Evolutionary conservation across 2,113 vertebrate species (phyloP).

Genomic region (Mus spicilegus): DNA sequence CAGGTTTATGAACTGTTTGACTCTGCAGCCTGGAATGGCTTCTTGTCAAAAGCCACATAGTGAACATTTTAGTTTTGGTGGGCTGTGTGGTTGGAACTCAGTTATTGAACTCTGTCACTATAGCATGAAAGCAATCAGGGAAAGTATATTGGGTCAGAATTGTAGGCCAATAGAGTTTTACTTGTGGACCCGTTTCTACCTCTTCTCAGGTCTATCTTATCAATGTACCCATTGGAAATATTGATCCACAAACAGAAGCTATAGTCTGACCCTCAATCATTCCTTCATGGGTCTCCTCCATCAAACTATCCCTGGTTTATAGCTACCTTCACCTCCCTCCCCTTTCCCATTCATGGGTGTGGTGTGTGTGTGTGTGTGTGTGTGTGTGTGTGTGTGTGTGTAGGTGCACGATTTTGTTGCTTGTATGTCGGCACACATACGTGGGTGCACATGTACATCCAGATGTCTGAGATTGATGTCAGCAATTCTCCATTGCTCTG

Average conservation of each 20-base stretch:
- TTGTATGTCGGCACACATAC: not conserved
- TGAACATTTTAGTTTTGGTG: not conserved
- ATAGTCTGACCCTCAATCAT: not conserved
- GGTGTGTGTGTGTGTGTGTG: too few species aligned
- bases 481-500: not conserved
- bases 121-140: rapidly evolving
- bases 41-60: not conserved
- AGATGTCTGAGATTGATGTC: not conserved
- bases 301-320: not conserved
- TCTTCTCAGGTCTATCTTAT: not conserved
- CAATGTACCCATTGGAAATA: not conserved
- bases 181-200: not conserved
- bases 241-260: too few species aligned
- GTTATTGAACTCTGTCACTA: not conserved
- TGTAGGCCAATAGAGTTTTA: not conserved
- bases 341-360: not conserved
- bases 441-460: not conserved
- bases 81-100: not conserved
- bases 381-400: not conserved
- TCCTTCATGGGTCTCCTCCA: not conserved
- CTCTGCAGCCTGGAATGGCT: not conserved
- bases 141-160: not conserved
- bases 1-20: not conserved
- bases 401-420: too few species aligned
- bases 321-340: not conserved